These are phyloP conservation scores for Dynastes maya DNA, from an alignment of 2,888 invertebrate species.

Conservation along the genomic window DNA sequence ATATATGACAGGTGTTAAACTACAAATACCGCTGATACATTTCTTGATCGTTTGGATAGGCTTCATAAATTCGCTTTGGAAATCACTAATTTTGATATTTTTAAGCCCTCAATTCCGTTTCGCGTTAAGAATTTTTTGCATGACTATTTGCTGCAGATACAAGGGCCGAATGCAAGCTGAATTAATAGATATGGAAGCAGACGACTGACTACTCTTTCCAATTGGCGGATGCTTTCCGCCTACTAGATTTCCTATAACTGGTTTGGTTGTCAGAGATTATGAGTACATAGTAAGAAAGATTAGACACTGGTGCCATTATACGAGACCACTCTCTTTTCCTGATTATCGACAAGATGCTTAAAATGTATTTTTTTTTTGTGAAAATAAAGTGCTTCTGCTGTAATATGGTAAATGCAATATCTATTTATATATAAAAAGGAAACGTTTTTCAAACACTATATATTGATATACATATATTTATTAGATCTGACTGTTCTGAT, in stretches of 20 bases:
- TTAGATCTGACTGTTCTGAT: slow-evolving; percentile 29
- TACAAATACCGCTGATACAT: slow-evolving; percentile 87
- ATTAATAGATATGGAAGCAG: slow-evolving; percentile 89
- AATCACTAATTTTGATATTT: slow-evolving; percentile 90
- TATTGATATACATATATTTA: slow-evolving; percentile 13
- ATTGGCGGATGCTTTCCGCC: slow-evolving; percentile 61
- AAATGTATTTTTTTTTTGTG: slow-evolving; percentile 32
- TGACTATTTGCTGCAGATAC: slow-evolving; percentile 91
- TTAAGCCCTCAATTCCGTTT: slow-evolving; percentile 95
- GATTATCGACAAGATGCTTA: slow-evolving; percentile 50
- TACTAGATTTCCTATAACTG: slow-evolving; percentile 64
- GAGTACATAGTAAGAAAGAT: slow-evolving; percentile 67
- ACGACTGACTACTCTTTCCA: slow-evolving; percentile 77
- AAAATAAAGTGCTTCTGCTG: slow-evolving; percentile 42
- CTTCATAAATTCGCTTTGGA: slow-evolving; percentile 95
- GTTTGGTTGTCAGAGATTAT: slow-evolving; percentile 67
- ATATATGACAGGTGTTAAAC: slow-evolving; percentile 76
- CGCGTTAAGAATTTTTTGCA: slow-evolving; percentile 89
- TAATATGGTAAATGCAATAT: slow-evolving; percentile 10
- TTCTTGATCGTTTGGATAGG: slow-evolving; percentile 97
- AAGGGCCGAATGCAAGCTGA: slow-evolving; percentile 89
- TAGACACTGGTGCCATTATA: slow-evolving; percentile 66
- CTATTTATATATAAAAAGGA: slow-evolving; percentile 16
- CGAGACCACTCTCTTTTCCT: slow-evolving; percentile 54
- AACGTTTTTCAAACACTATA: slow-evolving; percentile 26